Percentiles rank a stretch among this genome's conserved stretches.
Conservation (phyloP, 2,797 vertebrate species). For the Sebastes wilsoni region DNA sequence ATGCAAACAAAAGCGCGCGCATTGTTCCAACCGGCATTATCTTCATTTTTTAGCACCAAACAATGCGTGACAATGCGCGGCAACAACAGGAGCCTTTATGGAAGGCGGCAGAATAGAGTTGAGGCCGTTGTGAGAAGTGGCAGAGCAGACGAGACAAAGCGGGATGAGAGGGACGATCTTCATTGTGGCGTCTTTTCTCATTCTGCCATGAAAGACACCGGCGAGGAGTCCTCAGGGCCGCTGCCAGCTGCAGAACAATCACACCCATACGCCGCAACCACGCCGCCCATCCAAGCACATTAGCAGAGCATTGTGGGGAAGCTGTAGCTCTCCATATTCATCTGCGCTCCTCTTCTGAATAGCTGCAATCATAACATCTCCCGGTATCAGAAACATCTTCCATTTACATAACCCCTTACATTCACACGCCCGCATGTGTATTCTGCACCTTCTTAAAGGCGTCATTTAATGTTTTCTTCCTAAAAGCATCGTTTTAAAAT, state of each 20-base stretch:
- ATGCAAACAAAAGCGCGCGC: conserved; percentile 56
- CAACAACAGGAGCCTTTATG: conserved; percentile 69
- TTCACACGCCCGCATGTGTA: conserved; percentile 35
- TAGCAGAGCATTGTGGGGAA: conserved; percentile 54
- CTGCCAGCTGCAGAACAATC: conserved; percentile 76
- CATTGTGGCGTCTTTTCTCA: conserved; percentile 67
- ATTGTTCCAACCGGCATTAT: conserved; percentile 67
- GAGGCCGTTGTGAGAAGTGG: conserved; percentile 70
- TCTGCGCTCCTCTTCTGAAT: conserved; percentile 36
- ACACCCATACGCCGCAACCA: conserved; percentile 40
- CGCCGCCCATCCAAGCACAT: conserved; percentile 62
- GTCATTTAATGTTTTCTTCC: conserved; percentile 46
- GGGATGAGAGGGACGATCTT: conserved; percentile 70
- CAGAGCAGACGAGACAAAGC: conserved; percentile 68
- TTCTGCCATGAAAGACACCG: conserved; percentile 68
- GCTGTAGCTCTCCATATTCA: conserved; percentile 46
- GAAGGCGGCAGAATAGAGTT: conserved; percentile 65
- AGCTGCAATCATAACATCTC: conserved; percentile 60
- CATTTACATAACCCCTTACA: conserved; percentile 60
- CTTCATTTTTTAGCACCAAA: conserved; percentile 66
- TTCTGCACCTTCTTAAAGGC: conserved; percentile 44
- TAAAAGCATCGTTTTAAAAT: conserved; percentile 64
- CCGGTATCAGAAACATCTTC: conserved; percentile 50
- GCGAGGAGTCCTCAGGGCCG: conserved; percentile 68
- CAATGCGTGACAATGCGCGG: conserved; percentile 68